Evolutionary conservation across 1,140 invertebrate genomes (phyloP).

Genomic region (Pygmarrhopalites habei): DNA sequence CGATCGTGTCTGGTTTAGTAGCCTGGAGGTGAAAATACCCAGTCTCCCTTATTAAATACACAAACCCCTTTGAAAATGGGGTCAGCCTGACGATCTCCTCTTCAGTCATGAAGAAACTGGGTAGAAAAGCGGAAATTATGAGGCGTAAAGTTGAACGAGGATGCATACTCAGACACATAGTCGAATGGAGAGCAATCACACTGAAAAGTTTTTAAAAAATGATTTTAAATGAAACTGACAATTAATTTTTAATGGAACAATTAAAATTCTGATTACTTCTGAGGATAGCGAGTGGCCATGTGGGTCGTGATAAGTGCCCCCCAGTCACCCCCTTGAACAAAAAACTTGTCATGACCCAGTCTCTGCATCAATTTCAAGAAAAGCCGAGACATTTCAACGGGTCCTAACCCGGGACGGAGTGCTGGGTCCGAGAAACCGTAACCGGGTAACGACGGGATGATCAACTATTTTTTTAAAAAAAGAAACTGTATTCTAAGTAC

Average conservation of each 20-base stretch:
- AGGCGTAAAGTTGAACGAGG: slow-evolving; percentile 45
- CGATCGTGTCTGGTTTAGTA: slow-evolving; percentile 75
- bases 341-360: slow-evolving; percentile 67
- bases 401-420: slow-evolving; percentile 54
- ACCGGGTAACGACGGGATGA: too few species aligned
- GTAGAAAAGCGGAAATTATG: slow-evolving; percentile 50
- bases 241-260: too few species aligned
- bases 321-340: slow-evolving; percentile 66
- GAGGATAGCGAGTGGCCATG: slow-evolving; percentile 61
- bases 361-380: too few species aligned
- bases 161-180: slow-evolving; percentile 49
- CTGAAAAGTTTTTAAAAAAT: slow-evolving; percentile 44
- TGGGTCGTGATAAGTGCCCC: slow-evolving; percentile 54
- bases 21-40: slow-evolving; percentile 60
- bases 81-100: slow-evolving; percentile 49
- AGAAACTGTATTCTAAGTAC: too few species aligned
- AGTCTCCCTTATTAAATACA: slow-evolving; percentile 54
- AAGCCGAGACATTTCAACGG: slow-evolving; percentile 46
- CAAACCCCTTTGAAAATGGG: slow-evolving; percentile 19
- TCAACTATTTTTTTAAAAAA: slow-evolving; percentile 45
- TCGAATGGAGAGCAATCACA: slow-evolving; percentile 59
- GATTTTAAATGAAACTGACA: too few species aligned
- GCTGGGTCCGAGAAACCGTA: slow-evolving; percentile 69
- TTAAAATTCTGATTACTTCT: too few species aligned
- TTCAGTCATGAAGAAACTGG: slow-evolving; percentile 52